Conservation (phyloP, 2,888 invertebrate species). For the Leucozona laternaria region DNA sequence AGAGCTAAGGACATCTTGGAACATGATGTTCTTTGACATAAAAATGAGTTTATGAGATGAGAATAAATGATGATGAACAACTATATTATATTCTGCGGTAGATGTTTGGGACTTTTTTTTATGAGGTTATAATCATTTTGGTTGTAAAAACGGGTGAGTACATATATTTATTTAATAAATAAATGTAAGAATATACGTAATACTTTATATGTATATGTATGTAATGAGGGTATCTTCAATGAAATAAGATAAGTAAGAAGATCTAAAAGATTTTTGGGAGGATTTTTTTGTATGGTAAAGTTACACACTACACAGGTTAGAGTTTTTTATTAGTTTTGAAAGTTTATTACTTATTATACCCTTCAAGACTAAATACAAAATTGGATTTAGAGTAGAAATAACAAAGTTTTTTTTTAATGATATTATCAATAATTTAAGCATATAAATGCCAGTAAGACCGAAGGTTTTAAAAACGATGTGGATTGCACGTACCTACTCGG, state of each 20-base stretch:
- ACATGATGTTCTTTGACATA: constrained; percentile 43
- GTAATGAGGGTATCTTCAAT: background rate
- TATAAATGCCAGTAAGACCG: too few relatives aligned
- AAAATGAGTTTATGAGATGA: constrained; percentile 41
- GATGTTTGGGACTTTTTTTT: constrained; percentile 2
- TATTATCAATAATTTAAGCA: too few relatives aligned
- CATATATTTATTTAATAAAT: background rate
- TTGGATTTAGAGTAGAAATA: too few relatives aligned
- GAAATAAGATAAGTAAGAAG: background rate
- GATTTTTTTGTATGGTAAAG: too few relatives aligned
- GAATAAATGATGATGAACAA: constrained; percentile 19
- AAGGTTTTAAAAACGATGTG: too few relatives aligned
- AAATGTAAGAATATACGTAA: background rate
- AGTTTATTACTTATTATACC: too few relatives aligned
- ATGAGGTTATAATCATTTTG: constrained; percentile 31
- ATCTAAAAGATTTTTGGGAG: background rate
- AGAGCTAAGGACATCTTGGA: constrained; percentile 38
- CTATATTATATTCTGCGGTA: constrained; percentile 10
- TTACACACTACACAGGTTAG: too few relatives aligned
- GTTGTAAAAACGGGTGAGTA: constrained; percentile 5
- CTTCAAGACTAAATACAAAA: too few relatives aligned
- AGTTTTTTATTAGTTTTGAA: too few relatives aligned
- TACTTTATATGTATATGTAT: too few relatives aligned
- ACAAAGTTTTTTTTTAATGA: too few relatives aligned
- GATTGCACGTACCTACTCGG: too few relatives aligned